Percentiles rank a stretch among this genome's conserved stretches.
These are phyloP conservation scores for Holacanthella duospinosa DNA, from an alignment of 2,888 invertebrate genomes.

Conservation along the genomic window DNA sequence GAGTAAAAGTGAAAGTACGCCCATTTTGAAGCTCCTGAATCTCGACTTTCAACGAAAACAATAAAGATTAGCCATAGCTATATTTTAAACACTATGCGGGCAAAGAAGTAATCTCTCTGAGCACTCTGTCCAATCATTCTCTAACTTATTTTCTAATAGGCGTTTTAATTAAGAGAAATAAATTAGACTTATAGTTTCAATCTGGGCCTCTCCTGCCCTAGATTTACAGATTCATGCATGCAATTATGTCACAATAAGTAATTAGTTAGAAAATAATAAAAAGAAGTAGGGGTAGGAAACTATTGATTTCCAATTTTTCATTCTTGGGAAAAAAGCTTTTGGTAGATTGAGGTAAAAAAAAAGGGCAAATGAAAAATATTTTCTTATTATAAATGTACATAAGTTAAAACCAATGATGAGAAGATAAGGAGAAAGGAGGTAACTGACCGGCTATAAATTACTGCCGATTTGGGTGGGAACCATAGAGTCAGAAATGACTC, in stretches of 20 bases:
- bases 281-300: neutral
- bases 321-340: neutral
- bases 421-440: neutral
- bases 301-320: neutral
- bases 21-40: neutral
- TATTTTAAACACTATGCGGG: neutral
- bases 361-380: neutral
- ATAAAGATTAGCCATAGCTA: neutral
- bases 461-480: neutral
- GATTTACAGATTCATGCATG: neutral
- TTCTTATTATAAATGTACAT: neutral
- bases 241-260: neutral
- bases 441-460: neutral
- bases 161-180: slow-evolving; percentile 1
- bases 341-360: neutral
- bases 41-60: neutral
- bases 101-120: neutral
- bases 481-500: no score
- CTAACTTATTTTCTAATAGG: neutral
- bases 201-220: neutral
- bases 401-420: neutral
- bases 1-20: no score
- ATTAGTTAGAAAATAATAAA: neutral
- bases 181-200: neutral
- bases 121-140: neutral